Conservation (phyloP, 2,888 invertebrate genomes). For the Xestia sexstrigata region DNA sequence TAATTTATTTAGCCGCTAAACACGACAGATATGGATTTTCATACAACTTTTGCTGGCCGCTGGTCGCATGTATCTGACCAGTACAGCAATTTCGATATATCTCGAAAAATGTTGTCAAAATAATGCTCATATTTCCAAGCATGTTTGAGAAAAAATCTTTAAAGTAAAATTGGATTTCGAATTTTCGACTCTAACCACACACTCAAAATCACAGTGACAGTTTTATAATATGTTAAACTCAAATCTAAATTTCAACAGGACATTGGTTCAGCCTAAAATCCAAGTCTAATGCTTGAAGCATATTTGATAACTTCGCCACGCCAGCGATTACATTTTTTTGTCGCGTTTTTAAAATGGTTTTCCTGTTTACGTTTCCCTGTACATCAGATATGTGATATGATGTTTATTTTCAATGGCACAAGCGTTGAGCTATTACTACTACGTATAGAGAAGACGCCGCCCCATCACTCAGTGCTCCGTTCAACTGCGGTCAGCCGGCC, state of each 20-base stretch:
- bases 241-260: neutral
- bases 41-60: too few species aligned
- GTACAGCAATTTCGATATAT: too few species aligned
- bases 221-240: neutral
- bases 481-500: too few species aligned
- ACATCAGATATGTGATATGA: neutral
- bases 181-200: neutral
- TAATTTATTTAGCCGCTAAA: too few species aligned
- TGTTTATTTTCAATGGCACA: neutral
- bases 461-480: too few species aligned
- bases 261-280: neutral
- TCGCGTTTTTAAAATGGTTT: neutral
- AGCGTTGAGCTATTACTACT: too few species aligned
- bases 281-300: neutral
- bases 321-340: neutral
- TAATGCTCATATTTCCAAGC: too few species aligned
- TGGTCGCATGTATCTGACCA: too few species aligned
- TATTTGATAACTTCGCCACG: neutral
- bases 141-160: too few species aligned
- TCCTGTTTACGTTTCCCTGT: neutral
- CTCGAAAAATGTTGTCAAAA: too few species aligned
- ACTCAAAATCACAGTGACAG: neutral
- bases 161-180: neutral
- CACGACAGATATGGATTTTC: too few species aligned
- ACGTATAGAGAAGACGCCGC: too few species aligned